Conservation (phyloP, 2,888 invertebrate genomes). For the Epinotia brunnichana region DNA sequence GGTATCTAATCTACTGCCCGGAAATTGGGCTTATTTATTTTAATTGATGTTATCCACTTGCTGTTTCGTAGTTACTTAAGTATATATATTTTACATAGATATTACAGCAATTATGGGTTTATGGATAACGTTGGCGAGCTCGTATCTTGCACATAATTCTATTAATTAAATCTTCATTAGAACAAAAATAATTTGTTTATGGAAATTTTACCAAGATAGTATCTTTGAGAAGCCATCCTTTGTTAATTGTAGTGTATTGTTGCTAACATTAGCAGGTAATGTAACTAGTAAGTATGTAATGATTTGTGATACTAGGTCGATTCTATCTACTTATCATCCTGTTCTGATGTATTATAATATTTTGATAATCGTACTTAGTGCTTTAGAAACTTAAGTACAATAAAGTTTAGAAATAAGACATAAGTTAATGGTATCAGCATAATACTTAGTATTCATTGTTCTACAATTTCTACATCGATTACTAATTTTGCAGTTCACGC, state of each 20-base stretch:
- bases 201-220: neutral
- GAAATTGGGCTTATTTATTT: neutral
- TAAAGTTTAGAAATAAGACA: too few relatives aligned
- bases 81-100: neutral
- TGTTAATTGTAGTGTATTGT: too few relatives aligned
- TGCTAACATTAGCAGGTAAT: conserved; percentile 1
- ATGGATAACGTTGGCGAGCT: neutral
- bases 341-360: conserved; percentile 12
- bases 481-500: conserved; percentile 3
- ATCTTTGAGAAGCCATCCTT: neutral
- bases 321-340: neutral
- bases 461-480: conserved; percentile 25
- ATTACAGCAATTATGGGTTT: neutral
- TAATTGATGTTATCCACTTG: neutral
- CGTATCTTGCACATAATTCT: neutral
- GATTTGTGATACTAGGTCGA: conserved; percentile 40
- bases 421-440: conserved; percentile 5
- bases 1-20: too few relatives aligned
- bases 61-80: too few relatives aligned
- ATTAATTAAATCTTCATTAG: too few relatives aligned
- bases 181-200: too few relatives aligned
- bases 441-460: conserved; percentile 11
- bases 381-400: conserved; percentile 6
- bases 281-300: conserved; percentile 9
- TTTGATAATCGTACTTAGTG: conserved; percentile 26